A percentile compares a stretch with the other conserved stretches of the same genome.
Evolutionary conservation across 1,140 invertebrate species (phyloP).

Genomic region (Drosophila watanabei): DNA sequence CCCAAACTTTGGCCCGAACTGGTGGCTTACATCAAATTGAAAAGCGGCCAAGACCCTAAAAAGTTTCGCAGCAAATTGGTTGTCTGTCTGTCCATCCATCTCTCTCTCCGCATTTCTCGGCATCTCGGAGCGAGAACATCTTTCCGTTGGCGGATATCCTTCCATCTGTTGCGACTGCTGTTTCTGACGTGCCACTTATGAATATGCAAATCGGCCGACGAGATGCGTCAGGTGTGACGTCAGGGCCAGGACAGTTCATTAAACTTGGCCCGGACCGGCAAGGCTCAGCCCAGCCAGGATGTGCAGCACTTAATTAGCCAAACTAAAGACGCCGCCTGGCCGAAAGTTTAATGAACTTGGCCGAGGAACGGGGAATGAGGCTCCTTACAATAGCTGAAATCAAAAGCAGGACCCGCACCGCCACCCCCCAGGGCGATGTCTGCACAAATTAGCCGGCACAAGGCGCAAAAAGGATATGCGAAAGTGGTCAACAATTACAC

Average conservation of each 20-base stretch:
- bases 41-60: slow-evolving; percentile 50
- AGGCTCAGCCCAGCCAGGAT: slow-evolving; percentile 22
- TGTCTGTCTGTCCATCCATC: slow-evolving; percentile 32
- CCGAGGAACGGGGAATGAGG: background rate
- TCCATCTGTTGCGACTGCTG: slow-evolving; percentile 17
- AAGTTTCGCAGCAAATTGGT: slow-evolving; percentile 59
- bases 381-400: slow-evolving; percentile 53
- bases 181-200: slow-evolving; percentile 35
- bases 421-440: slow-evolving; percentile 46
- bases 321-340: slow-evolving; percentile 40
- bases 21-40: slow-evolving; percentile 55
- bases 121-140: slow-evolving; percentile 4
- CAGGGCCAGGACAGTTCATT: slow-evolving; percentile 58
- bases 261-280: slow-evolving; percentile 45
- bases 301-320: slow-evolving; percentile 68
- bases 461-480: slow-evolving; percentile 70
- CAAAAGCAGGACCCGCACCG: slow-evolving; percentile 54
- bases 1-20: slow-evolving; percentile 36
- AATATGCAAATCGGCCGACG: slow-evolving; percentile 71
- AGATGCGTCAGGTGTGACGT: slow-evolving; percentile 66
- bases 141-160: slow-evolving; percentile 4
- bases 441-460: slow-evolving; percentile 72
- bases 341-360: slow-evolving; percentile 77
- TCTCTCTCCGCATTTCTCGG: background rate
- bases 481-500: slow-evolving; percentile 80